Percentiles rank a stretch among this genome's conserved stretches.
Conservation (phyloP, 1,140 invertebrate genomes). For the Drosophila insularis region DNA sequence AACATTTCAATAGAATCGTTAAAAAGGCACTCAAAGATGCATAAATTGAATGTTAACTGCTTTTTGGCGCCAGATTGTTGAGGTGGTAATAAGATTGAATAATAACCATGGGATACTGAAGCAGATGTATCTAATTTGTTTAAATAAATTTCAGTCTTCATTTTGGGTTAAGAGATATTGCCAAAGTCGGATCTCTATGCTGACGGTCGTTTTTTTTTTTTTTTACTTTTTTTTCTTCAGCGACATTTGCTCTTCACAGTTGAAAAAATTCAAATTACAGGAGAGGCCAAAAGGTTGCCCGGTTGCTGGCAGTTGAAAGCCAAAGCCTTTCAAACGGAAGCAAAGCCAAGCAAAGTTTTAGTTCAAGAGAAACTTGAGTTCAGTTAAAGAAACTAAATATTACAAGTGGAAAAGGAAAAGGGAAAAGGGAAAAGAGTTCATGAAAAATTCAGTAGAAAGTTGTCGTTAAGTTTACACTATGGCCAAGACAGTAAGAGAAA, state of each 20-base stretch:
- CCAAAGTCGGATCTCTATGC: neutral
- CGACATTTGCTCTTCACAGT: constrained; percentile 62
- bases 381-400: constrained; percentile 46
- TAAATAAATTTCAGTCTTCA: neutral
- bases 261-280: constrained; percentile 78
- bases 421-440: constrained; percentile 7
- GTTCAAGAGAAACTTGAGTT: constrained; percentile 62
- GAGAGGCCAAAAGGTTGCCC: constrained; percentile 54
- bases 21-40: neutral
- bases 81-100: neutral
- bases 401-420: constrained; percentile 38
- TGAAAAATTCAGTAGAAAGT: constrained; percentile 50
- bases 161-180: neutral
- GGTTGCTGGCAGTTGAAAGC: constrained; percentile 16
- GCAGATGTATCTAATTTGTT: too few relatives aligned
- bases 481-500: neutral
- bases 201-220: neutral
- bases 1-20: neutral
- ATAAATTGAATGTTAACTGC: neutral
- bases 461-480: constrained; percentile 35
- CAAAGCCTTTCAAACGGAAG: constrained; percentile 39
- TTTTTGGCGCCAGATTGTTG: neutral
- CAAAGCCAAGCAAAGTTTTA: constrained; percentile 39
- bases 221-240: neutral
- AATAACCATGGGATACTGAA: neutral